Evolutionary conservation across 2,888 invertebrate species (phyloP).

Genomic region (Eupithecia subumbrata): DNA sequence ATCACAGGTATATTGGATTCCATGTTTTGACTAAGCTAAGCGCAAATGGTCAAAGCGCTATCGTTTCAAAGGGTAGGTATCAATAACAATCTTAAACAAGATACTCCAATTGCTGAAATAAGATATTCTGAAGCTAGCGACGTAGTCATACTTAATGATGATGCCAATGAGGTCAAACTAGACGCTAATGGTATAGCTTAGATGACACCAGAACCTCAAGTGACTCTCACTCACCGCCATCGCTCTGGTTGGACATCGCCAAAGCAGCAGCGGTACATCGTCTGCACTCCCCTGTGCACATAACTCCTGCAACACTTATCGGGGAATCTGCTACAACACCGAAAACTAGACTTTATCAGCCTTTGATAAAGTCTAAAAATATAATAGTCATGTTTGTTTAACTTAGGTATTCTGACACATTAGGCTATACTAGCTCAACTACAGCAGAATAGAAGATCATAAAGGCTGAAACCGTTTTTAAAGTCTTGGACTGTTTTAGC

Average conservation of each 20-base stretch:
- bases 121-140: constrained; percentile 32
- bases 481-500: neutral
- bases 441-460: constrained; percentile 4
- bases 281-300: constrained; percentile 70
- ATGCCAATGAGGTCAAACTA: constrained; percentile 47
- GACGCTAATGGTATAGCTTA: constrained; percentile 42
- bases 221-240: constrained; percentile 69
- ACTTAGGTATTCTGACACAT: neutral
- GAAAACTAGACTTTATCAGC: constrained; percentile 23
- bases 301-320: constrained; percentile 65
- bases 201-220: constrained; percentile 27
- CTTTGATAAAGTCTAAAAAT: neutral
- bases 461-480: neutral
- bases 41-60: constrained; percentile 16
- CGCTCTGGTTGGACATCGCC: constrained; percentile 65
- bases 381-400: neutral
- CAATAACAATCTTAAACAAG: constrained; percentile 24
- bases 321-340: constrained; percentile 62
- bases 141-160: constrained; percentile 47
- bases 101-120: constrained; percentile 32
- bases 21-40: constrained; percentile 25
- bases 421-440: constrained; percentile 13
- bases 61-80: constrained; percentile 14
- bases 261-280: constrained; percentile 73
- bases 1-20: constrained; percentile 17